phyloP scores from a whole-genome alignment of 2,888 invertebrate genomes.

The Steromphala cineraria region DNA sequence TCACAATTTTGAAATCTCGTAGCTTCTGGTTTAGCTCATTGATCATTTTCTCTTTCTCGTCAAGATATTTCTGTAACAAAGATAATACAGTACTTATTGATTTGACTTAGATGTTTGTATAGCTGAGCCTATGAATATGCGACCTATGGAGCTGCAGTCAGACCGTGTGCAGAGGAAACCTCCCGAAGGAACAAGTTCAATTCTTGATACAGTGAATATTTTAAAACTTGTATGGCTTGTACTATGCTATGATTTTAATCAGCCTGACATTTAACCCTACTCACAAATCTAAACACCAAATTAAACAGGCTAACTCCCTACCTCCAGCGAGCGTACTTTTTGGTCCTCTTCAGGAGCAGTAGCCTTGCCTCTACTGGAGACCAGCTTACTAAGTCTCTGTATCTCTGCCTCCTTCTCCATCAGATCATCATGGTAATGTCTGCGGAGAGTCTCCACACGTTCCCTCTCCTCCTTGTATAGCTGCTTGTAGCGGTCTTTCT shows the following conservation, averaged over 20 bases:
- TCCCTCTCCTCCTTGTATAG: constrained; percentile 56
- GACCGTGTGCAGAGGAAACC: too few species aligned
- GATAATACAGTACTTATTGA: too few species aligned
- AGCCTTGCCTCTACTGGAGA: background rate
- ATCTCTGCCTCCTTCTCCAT: constrained; percentile 46
- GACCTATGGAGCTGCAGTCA: background rate
- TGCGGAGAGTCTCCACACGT: constrained; percentile 36
- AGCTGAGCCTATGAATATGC: too few species aligned
- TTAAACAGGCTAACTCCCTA: constrained; percentile 18
- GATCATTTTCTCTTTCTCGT: constrained; percentile 51
- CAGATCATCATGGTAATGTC: constrained; percentile 47
- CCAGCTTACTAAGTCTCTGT: constrained; percentile 30
- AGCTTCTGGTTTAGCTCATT: constrained; percentile 52
- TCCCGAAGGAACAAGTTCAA: too few species aligned
- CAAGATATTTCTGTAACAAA: constrained; percentile 50
- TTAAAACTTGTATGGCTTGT: too few species aligned
- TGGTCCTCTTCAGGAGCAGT: background rate
- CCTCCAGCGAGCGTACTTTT: constrained; percentile 50
- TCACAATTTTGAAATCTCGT: constrained; percentile 31
- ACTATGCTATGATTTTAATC: too few species aligned
- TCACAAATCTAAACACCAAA: too few species aligned
- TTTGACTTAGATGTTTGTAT: too few species aligned
- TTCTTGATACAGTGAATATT: too few species aligned
- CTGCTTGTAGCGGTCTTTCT: constrained; percentile 56
- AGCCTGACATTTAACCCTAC: too few species aligned